Evolutionary conservation across 1,140 invertebrate species (phyloP).

Genomic region (Scaptodrosophila lebanonensis): DNA sequence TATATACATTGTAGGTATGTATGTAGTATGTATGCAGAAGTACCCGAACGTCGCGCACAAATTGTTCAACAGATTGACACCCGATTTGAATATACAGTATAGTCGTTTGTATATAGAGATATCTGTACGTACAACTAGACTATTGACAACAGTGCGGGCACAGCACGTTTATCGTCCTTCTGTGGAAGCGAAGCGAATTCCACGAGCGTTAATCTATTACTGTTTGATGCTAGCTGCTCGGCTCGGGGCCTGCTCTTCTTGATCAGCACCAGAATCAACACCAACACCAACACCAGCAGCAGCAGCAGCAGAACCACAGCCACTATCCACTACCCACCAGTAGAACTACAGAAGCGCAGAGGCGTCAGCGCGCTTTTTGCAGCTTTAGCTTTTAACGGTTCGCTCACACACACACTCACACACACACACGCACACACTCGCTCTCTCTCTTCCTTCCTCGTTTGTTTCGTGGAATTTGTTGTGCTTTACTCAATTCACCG

Average conservation of each 20-base stretch:
- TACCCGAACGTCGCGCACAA: no score
- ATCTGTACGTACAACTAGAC: constrained; percentile 58
- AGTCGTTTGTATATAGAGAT: neutral
- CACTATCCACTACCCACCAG: neutral
- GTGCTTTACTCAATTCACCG: no score
- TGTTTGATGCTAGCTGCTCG: constrained; percentile 28
- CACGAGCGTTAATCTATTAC: constrained; percentile 68
- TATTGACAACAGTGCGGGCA: constrained; percentile 53
- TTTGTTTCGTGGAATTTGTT: no score
- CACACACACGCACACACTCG: neutral
- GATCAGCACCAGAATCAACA: constrained; percentile 2
- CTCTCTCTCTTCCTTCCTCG: neutral
- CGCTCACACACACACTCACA: neutral
- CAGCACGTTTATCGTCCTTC: constrained; percentile 42
- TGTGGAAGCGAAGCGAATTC: constrained; percentile 65
- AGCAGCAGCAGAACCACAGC: neutral
- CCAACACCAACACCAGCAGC: no score
- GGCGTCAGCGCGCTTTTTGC: no score
- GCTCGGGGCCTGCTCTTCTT: no score
- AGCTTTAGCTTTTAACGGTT: no score
- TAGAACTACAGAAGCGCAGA: neutral
- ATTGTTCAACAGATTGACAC: no score
- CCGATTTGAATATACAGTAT: no score
- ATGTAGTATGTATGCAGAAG: no score
- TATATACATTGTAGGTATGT: no score